A percentile compares a stretch with the other conserved stretches of the same genome.
Evolutionary conservation across 2,797 vertebrate species (phyloP).

Genomic region (Aeoliscus strigatus): DNA sequence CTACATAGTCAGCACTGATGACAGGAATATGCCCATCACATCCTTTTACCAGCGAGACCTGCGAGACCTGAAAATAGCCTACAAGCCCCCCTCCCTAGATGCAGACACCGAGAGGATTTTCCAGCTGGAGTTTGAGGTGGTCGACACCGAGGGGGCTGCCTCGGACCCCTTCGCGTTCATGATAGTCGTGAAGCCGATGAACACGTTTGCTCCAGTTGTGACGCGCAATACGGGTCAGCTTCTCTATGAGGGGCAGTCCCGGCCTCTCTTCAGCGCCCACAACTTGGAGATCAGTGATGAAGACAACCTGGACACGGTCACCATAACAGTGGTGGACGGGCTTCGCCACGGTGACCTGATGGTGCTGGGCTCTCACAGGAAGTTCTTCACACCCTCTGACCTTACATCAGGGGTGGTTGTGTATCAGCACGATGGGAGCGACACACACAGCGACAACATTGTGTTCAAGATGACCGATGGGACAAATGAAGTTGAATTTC

Average conservation of each 20-base stretch:
- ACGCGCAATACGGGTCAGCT: slow-evolving; percentile 89
- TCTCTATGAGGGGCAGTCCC: slow-evolving; percentile 93
- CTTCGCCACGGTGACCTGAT: slow-evolving; percentile 83
- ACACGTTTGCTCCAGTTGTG: slow-evolving; percentile 87
- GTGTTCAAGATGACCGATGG: slow-evolving; percentile 89
- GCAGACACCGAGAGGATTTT: slow-evolving; percentile 87
- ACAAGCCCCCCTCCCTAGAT: slow-evolving; percentile 85
- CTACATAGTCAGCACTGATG: slow-evolving; percentile 92
- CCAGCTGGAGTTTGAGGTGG: slow-evolving; percentile 87
- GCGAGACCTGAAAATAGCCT: slow-evolving; percentile 87
- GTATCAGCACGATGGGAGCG: slow-evolving; percentile 89
- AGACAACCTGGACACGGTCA: slow-evolving; percentile 83
- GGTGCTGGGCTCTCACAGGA: slow-evolving; percentile 73
- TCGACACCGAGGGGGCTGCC: slow-evolving; percentile 86
- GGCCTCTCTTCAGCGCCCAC: slow-evolving; percentile 79
- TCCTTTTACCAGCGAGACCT: slow-evolving; percentile 90
- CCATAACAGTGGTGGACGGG: slow-evolving; percentile 82
- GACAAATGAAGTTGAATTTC: slow-evolving; percentile 86
- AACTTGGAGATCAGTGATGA: slow-evolving; percentile 91
- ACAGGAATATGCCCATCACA: slow-evolving; percentile 87
- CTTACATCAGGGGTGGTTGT: slow-evolving; percentile 78
- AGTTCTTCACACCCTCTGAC: slow-evolving; percentile 82
- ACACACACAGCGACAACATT: slow-evolving; percentile 92
- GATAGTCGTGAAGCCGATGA: slow-evolving; percentile 95
- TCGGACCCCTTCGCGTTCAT: slow-evolving; percentile 93